Evolutionary conservation across 2,888 invertebrate genomes (phyloP), one percentile per base, ranked within the genome.

Genomic region (Ypsolopha sequella): DNA sequence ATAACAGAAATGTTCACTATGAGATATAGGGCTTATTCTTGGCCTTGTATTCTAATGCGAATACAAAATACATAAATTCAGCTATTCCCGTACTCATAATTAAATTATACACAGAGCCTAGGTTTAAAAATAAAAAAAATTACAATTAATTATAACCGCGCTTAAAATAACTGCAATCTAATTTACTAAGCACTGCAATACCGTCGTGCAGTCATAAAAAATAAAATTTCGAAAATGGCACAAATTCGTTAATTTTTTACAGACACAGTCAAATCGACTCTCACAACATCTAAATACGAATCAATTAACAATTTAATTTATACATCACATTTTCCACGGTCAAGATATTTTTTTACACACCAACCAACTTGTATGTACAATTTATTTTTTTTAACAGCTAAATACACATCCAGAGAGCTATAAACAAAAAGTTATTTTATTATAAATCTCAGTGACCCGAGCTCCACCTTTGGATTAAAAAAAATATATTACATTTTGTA

Each of bases 161-260:
- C 2, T 24, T 24, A 3, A n/a, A n/a, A n/a, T 24, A 24, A 2
- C 24, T 24, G 24, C 24, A 24, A 24, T 3, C 4, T 24, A 24
- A 24, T 3, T 3, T 24, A 4, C 24, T 24, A 24, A 24, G n/a
- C 24, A 24, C 4, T 24, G 24, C 24, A 4, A 24, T 24, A 24
- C 24, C 24, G 4, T 24, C 4, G 24, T 24, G 24, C 24, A 3
- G 24, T 24, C 24, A 24, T 24, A 45, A 45, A 45, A 24, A 45
- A 45, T n/a, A 45, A 11, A 45, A 45, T n/a, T 24, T 24, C 24
- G 24, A 44, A 45, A 45, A 45, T 45, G 45, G 45, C 45, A 45
- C 45, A n/a, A 8, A 45, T 33, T 45, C 45, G 45, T 45, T 33
- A 45, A 10, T 45, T 45, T 33, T 14, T n/a, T n/a, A 45, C 24